A percentile compares a stretch with the other conserved stretches of the same genome.
Conservation (phyloP, 1,140 invertebrate genomes). For the Drosophila nasuta region DNA sequence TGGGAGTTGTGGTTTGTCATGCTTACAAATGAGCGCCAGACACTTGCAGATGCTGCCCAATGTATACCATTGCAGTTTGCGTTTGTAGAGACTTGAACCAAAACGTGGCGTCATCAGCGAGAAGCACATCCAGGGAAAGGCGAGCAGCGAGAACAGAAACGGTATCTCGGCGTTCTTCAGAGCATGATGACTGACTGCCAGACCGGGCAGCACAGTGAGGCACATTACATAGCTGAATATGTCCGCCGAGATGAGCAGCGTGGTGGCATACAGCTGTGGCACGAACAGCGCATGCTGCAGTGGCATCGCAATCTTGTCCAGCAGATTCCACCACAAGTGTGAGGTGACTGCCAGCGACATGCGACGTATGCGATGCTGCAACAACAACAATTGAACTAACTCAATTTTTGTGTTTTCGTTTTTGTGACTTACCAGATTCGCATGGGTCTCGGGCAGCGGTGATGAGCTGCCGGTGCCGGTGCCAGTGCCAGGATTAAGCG, state of each 20-base stretch:
- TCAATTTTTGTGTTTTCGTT: background rate
- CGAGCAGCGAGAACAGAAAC: constrained; percentile 81
- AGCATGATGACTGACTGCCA: constrained; percentile 77
- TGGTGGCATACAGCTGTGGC: constrained; percentile 78
- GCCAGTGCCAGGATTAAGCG: constrained; percentile 45
- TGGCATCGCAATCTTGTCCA: constrained; percentile 78
- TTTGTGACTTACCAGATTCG: constrained; percentile 64
- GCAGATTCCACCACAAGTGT: constrained; percentile 74
- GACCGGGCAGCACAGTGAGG: constrained; percentile 74
- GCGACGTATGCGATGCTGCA: constrained; percentile 68
- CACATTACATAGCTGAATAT: constrained; percentile 84
- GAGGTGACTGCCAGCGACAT: constrained; percentile 73
- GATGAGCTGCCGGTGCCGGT: constrained; percentile 64
- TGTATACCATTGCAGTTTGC: constrained; percentile 78
- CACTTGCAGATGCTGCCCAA: constrained; percentile 78
- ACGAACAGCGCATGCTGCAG: constrained; percentile 74
- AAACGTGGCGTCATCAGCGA: constrained; percentile 83
- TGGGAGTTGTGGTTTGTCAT: background rate
- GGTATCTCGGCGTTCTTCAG: constrained; percentile 83
- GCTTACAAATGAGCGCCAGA: constrained; percentile 79
- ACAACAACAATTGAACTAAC: background rate
- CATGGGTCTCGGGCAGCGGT: constrained; percentile 52
- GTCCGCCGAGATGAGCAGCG: constrained; percentile 76
- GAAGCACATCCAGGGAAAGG: constrained; percentile 84
- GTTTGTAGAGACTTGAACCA: constrained; percentile 73